phyloP scores from a whole-genome alignment of 1,140 invertebrate species.

The Halictus rubicundus region DNA sequence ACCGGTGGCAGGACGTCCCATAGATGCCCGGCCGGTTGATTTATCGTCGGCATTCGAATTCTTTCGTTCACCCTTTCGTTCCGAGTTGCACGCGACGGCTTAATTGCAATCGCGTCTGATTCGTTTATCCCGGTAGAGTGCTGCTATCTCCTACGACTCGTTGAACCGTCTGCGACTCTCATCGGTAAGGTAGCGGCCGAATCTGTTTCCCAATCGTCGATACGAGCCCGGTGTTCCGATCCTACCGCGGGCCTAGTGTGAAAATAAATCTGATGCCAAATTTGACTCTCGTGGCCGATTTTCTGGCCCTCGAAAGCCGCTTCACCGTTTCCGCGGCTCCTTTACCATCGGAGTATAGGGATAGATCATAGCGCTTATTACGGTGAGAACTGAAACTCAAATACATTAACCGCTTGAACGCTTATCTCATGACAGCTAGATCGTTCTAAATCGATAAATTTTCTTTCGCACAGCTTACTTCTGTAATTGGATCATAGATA shows the following conservation, averaged over 20 bases:
- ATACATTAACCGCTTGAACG: no score
- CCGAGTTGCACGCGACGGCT: background rate
- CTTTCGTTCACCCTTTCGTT: background rate
- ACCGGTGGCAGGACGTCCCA: background rate
- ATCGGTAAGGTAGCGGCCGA: slow-evolving; percentile 56
- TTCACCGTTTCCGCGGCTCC: no score
- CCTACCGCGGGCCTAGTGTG: no score
- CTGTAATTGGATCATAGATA: no score
- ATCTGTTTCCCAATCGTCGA: slow-evolving; percentile 22
- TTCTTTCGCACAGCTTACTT: no score
- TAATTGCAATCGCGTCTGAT: background rate
- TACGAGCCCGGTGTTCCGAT: slow-evolving; percentile 3
- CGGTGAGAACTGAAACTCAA: no score
- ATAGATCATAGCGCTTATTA: no score
- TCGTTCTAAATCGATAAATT: no score
- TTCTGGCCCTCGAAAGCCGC: background rate
- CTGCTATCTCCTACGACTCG: slow-evolving; percentile 55
- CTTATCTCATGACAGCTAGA: no score
- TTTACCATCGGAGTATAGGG: no score
- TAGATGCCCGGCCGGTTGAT: background rate
- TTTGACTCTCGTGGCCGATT: background rate
- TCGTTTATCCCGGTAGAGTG: slow-evolving; percentile 31
- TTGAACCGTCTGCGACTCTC: slow-evolving; percentile 15
- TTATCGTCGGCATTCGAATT: background rate
- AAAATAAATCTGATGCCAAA: background rate